Evolutionary conservation across 2,888 invertebrate species (phyloP).

Genomic region (Macropis europaea): DNA sequence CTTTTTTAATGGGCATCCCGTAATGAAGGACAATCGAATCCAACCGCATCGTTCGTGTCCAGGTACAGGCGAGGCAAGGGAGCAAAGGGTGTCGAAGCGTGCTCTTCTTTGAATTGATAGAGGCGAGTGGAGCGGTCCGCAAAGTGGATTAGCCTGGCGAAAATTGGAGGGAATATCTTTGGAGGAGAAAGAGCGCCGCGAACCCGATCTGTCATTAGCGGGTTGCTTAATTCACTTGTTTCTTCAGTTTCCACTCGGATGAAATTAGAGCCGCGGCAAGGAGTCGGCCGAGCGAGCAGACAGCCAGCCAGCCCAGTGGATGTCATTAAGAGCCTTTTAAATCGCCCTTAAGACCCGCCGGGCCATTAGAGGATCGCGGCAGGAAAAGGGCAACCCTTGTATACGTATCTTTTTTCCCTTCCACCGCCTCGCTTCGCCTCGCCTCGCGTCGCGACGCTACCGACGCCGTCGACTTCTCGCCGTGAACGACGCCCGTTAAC

Average conservation of each 20-base stretch:
- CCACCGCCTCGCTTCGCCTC: slow-evolving; percentile 24
- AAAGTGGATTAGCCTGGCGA: slow-evolving; percentile 58
- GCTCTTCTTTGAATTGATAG: slow-evolving; percentile 34
- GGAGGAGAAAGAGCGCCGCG: slow-evolving; percentile 43
- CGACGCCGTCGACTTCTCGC: slow-evolving; percentile 29
- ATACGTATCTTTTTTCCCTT: slow-evolving; percentile 70
- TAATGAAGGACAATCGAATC: too few relatives aligned
- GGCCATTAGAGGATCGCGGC: slow-evolving; percentile 75
- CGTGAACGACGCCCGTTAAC: slow-evolving; percentile 59
- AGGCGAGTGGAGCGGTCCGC: slow-evolving; percentile 27
- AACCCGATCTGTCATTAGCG: slow-evolving; percentile 77
- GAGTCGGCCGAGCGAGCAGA: slow-evolving; percentile 15
- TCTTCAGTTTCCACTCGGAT: slow-evolving; percentile 79
- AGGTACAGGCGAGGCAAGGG: neutral
- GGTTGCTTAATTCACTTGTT: slow-evolving; percentile 78
- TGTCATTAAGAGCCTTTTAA: slow-evolving; percentile 80
- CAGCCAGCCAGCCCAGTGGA: slow-evolving; percentile 65
- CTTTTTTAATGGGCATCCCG: too few relatives aligned
- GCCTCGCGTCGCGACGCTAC: slow-evolving; percentile 2
- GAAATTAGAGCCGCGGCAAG: slow-evolving; percentile 71
- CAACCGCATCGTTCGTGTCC: too few relatives aligned
- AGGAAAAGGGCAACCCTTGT: slow-evolving; percentile 75
- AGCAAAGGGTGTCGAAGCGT: neutral
- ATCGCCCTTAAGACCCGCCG: slow-evolving; percentile 76
- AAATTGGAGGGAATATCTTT: slow-evolving; percentile 61